Conservation (phyloP, 2,888 invertebrate species). For the Andrena hattorfiana region DNA sequence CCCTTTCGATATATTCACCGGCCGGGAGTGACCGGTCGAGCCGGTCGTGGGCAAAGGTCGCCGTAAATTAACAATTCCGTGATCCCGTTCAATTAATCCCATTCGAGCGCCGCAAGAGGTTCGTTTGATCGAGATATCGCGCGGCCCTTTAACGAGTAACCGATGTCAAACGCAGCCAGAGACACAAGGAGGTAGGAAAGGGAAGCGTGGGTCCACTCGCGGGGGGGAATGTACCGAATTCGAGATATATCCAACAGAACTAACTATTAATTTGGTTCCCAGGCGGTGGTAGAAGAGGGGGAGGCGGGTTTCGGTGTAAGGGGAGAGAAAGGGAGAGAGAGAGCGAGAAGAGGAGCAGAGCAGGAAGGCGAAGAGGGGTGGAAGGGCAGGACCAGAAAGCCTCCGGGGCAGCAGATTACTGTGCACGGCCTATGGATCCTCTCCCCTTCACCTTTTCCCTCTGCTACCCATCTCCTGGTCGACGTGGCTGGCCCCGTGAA, state of each 20-base stretch:
- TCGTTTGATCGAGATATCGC: constrained; percentile 74
- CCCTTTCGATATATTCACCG: not conserved
- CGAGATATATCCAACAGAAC: constrained; percentile 81
- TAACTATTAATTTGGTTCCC: constrained; percentile 85
- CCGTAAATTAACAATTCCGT: constrained; percentile 70
- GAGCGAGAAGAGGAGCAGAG: constrained; percentile 30
- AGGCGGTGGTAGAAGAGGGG: constrained; percentile 74
- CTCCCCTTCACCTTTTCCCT: constrained; percentile 54
- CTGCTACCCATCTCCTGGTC: constrained; percentile 71
- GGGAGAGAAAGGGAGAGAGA: constrained; percentile 23
- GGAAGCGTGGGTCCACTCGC: constrained; percentile 66
- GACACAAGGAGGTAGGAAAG: constrained; percentile 60
- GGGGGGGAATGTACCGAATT: constrained; percentile 79
- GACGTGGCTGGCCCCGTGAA: constrained; percentile 79
- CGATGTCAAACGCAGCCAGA: constrained; percentile 75
- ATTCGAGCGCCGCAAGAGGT: constrained; percentile 67
- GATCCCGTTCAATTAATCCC: constrained; percentile 71
- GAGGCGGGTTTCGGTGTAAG: constrained; percentile 65
- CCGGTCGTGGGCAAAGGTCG: constrained; percentile 40
- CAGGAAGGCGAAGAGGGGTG: constrained; percentile 42
- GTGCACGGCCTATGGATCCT: constrained; percentile 76
- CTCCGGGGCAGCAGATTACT: constrained; percentile 83
- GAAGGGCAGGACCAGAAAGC: constrained; percentile 73
- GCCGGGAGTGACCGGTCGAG: constrained; percentile 8
- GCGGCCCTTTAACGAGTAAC: constrained; percentile 76